Conservation (phyloP, 2,113 vertebrate genomes). For the Periophthalmodon schlosseri region DNA sequence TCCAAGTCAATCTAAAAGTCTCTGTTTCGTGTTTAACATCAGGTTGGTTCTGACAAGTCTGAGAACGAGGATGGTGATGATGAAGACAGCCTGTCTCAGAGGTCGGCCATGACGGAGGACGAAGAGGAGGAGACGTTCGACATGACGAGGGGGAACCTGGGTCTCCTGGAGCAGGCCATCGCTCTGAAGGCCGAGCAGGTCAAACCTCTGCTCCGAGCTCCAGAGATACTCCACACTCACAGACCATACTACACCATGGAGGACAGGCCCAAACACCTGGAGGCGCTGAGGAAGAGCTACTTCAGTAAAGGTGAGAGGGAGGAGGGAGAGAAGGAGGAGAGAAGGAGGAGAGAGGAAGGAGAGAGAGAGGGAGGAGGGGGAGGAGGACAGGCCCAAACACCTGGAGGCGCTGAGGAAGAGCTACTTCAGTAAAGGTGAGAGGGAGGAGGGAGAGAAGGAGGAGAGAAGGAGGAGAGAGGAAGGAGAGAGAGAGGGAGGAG, state of each 20-base stretch:
- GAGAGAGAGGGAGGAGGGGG: no score
- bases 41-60: conserved; percentile 82
- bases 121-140: conserved; percentile 91
- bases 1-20: neutral
- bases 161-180: conserved; percentile 95
- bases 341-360: no score
- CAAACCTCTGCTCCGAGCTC: conserved; percentile 75
- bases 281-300: neutral
- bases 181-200: conserved; percentile 96
- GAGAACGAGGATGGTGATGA: conserved; percentile 82
- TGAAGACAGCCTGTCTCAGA: conserved; percentile 85
- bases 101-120: conserved; percentile 83
- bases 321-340: no score
- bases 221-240: conserved; percentile 82
- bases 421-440: conserved; percentile 68
- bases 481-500: neutral
- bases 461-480: neutral
- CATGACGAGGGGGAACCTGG: conserved; percentile 93
- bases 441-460: neutral
- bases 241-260: conserved; percentile 85
- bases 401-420: conserved; percentile 87
- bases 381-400: conserved; percentile 85
- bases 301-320: no score
- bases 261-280: conserved; percentile 84
- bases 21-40: neutral